phyloP scores from a whole-genome alignment of 2,113 vertebrate genomes.

The Hippocampus guttulatus region DNA sequence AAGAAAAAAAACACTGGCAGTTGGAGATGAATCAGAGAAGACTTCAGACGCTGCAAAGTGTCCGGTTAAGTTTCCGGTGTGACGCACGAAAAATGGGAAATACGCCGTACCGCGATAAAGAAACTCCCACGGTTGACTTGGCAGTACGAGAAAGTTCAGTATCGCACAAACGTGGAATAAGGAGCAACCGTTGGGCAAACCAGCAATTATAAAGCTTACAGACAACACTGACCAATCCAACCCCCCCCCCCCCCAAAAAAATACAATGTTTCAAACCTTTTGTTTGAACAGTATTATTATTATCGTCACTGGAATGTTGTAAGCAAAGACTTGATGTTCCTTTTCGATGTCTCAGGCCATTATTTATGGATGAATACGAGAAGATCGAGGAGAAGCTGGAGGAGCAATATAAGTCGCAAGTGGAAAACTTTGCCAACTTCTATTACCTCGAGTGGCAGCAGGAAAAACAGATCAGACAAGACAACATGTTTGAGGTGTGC shows the following conservation, averaged over 20 bases:
- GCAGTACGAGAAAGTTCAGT: neutral
- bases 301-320: neutral
- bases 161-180: too few relatives aligned
- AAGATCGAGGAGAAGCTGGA: constrained; percentile 95
- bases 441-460: constrained; percentile 87
- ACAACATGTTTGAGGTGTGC: constrained; percentile 88
- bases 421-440: constrained; percentile 87
- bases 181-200: too few relatives aligned
- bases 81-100: too few relatives aligned
- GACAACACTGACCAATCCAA: neutral
- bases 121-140: neutral
- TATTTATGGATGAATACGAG: constrained; percentile 98
- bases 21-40: constrained; percentile 90
- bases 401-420: constrained; percentile 82
- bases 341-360: constrained; percentile 72
- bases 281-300: neutral
- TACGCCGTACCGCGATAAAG: neutral
- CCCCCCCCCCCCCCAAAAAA: too few relatives aligned
- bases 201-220: too few relatives aligned
- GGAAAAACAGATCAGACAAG: constrained; percentile 80
- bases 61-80: constrained; percentile 72
- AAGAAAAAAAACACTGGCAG: constrained; percentile 89
- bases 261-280: neutral
- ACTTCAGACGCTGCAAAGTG: constrained; percentile 86
- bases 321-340: neutral